A percentile compares a stretch with the other conserved stretches of the same genome.
phyloP scores from a whole-genome alignment of 2,888 invertebrate species.

The Philereme vetulata region DNA sequence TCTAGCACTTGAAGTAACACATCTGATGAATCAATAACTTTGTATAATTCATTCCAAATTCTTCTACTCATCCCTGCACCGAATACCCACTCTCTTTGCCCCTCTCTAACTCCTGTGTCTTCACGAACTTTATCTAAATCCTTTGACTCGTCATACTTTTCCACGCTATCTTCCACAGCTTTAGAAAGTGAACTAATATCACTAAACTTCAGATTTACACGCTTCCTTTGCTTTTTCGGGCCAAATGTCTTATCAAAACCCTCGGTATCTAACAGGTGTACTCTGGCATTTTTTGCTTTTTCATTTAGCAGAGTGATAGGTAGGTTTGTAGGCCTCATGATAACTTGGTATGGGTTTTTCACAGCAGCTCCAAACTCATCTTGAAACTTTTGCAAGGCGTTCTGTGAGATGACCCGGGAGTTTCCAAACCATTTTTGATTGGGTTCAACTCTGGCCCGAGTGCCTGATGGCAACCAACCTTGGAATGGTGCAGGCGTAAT shows the following conservation, averaged over 20 bases:
- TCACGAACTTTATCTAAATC: conserved; percentile 93
- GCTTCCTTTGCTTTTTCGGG: conserved; percentile 95
- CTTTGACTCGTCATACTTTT: conserved; percentile 91
- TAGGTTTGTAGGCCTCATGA: conserved; percentile 97
- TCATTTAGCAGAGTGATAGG: conserved; percentile 98
- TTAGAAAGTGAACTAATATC: conserved; percentile 92
- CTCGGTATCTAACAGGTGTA: conserved; percentile 98
- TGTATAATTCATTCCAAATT: conserved; percentile 99
- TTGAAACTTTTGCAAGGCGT: conserved; percentile 94
- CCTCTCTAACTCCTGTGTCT: conserved; percentile 91
- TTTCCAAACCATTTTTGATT: conserved; percentile 99
- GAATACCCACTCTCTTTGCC: conserved; percentile 96
- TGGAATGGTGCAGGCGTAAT: conserved; percentile 98
- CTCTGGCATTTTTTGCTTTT: conserved; percentile 93
- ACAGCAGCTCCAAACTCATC: conserved; percentile 97
- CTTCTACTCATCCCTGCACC: conserved; percentile 97
- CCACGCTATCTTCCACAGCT: conserved; percentile 87
- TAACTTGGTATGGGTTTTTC: conserved; percentile 98
- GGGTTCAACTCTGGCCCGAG: conserved; percentile 97
- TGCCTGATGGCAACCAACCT: conserved; percentile 93
- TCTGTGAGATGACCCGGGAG: conserved; percentile 97
- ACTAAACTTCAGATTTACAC: conserved; percentile 90
- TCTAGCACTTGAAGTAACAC: conserved; percentile 98
- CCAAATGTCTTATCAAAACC: conserved; percentile 97
- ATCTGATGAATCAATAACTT: conserved; percentile 99